Percentiles rank a stretch among this genome's conserved stretches.
These are phyloP conservation scores for Tokudaia muenninki DNA, from an alignment of 2,797 vertebrate genomes.

Conservation along the genomic window DNA sequence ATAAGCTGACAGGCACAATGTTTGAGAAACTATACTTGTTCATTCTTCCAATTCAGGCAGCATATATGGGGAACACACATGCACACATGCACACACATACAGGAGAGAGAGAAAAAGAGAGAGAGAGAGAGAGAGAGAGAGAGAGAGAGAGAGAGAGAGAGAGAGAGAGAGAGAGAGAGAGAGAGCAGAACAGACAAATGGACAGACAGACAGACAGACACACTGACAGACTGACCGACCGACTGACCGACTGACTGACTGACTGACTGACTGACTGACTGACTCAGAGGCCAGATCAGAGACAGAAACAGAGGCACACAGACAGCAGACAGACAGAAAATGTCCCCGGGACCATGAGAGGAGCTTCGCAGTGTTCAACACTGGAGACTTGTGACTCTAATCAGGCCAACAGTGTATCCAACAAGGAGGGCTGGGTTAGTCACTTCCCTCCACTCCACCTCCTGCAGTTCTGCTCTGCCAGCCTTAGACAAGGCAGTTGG, in stretches of 20 bases:
- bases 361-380: background rate
- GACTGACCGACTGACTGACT: no score
- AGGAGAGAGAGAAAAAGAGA: no score
- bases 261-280: no score
- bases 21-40: background rate
- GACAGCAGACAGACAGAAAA: background rate
- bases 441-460: background rate
- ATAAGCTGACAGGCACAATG: background rate
- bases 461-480: background rate
- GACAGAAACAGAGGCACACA: background rate
- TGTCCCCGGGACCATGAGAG: no score
- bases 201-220: no score
- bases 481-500: background rate
- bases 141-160: no score
- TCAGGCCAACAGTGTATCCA: background rate
- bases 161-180: background rate
- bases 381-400: background rate
- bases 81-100: no score
- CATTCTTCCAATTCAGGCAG: background rate
- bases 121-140: no score
- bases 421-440: background rate
- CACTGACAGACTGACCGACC: no score
- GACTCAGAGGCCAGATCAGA: background rate
- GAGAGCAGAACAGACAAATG: background rate
- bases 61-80: no score